Conservation (phyloP, 1,140 invertebrate genomes). For the Phymorhynchus buccinoides region DNA sequence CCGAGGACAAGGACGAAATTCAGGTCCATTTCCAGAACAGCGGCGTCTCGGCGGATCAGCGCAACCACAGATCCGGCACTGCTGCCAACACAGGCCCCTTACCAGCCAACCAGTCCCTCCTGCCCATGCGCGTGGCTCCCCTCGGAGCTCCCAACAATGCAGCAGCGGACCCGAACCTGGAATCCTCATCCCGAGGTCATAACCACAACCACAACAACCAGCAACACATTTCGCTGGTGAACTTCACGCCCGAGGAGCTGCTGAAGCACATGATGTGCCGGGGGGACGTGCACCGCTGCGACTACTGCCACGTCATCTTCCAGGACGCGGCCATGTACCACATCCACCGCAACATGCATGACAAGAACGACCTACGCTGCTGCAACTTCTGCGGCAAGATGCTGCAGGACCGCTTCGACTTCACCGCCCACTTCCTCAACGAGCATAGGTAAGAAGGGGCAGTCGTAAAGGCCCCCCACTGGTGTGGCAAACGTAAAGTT, state of each 20-base stretch:
- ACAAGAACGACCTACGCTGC: conserved; percentile 58
- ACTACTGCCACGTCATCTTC: conserved; percentile 62
- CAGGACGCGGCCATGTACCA: conserved; percentile 66
- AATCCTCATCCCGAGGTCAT: conserved; percentile 19
- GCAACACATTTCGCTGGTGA: conserved; percentile 56
- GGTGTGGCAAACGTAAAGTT: too few species aligned
- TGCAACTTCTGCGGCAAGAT: conserved; percentile 63
- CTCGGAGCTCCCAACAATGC: conserved; percentile 3
- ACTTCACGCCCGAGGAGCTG: conserved; percentile 60
- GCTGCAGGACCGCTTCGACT: conserved; percentile 61
- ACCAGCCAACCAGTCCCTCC: conserved; percentile 11
- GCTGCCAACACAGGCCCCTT: background rate
- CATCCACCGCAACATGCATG: conserved; percentile 64
- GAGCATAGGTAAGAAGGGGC: conserved; percentile 52
- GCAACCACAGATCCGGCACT: too few species aligned
- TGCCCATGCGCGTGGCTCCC: background rate
- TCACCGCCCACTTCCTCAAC: conserved; percentile 61
- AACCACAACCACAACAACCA: too few species aligned
- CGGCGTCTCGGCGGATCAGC: background rate
- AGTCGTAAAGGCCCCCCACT: too few species aligned
- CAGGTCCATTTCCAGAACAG: background rate
- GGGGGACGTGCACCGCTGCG: conserved; percentile 59
- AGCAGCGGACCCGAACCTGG: background rate
- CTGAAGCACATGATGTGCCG: conserved; percentile 57
- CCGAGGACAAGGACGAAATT: conserved; percentile 5